A percentile compares a stretch with the other conserved stretches of the same genome.
Evolutionary conservation across 2,797 vertebrate species (phyloP).

Genomic region (Siniperca scherzeri): DNA sequence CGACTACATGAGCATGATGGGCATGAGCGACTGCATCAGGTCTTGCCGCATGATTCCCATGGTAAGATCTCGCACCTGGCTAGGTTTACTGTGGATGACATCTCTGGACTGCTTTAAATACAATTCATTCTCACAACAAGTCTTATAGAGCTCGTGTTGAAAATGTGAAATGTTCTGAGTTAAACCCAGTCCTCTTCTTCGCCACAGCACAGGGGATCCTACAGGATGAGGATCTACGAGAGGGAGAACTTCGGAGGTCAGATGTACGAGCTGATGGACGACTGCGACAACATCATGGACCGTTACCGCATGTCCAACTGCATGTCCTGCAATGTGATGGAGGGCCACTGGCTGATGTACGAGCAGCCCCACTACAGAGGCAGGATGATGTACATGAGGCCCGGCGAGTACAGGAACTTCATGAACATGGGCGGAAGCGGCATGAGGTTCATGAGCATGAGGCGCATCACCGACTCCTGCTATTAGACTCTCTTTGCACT

Average conservation of each 20-base stretch:
- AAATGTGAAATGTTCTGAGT: background rate
- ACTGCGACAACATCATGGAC: slow-evolving; percentile 82
- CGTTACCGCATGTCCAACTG: slow-evolving; percentile 82
- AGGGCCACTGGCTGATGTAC: slow-evolving; percentile 84
- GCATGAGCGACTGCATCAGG: slow-evolving; percentile 77
- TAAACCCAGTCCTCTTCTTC: slow-evolving; percentile 10
- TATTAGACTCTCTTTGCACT: slow-evolving; percentile 70
- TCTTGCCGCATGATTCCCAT: slow-evolving; percentile 82
- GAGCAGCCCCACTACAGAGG: slow-evolving; percentile 81
- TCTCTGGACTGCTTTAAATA: background rate
- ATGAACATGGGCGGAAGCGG: slow-evolving; percentile 73
- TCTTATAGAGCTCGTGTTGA: background rate
- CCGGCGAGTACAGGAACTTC: slow-evolving; percentile 81
- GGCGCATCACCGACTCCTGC: slow-evolving; percentile 80
- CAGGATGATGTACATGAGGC: slow-evolving; percentile 81
- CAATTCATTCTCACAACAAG: background rate
- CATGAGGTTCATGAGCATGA: slow-evolving; percentile 83
- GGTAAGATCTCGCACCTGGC: slow-evolving; percentile 55
- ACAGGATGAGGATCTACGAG: slow-evolving; percentile 85
- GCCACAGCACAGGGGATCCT: slow-evolving; percentile 80
- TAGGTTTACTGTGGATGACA: background rate
- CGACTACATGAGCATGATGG: slow-evolving; percentile 82
- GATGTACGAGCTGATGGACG: slow-evolving; percentile 83
- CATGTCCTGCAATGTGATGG: slow-evolving; percentile 84
- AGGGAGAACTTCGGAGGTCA: slow-evolving; percentile 83